phyloP scores from a whole-genome alignment of 1,140 invertebrate species.

The Sesamia nonagrioides region DNA sequence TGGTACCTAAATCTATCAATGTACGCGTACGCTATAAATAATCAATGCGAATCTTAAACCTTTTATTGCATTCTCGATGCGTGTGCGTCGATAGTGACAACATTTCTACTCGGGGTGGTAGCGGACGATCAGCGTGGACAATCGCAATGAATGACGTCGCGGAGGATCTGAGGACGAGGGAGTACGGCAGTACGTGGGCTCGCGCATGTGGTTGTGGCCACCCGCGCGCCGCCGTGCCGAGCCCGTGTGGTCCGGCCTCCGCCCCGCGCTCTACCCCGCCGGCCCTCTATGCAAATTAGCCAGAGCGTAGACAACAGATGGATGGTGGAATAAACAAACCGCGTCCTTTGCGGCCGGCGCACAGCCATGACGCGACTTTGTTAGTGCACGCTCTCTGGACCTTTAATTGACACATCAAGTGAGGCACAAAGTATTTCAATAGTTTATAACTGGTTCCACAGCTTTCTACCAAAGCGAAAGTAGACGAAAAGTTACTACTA shows the following conservation, averaged over 20 bases:
- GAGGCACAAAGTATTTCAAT: background rate
- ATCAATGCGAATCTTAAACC: constrained; percentile 63
- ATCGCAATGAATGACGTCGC: constrained; percentile 84
- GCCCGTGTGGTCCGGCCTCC: constrained; percentile 80
- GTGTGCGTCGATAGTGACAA: constrained; percentile 82
- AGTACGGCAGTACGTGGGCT: constrained; percentile 68
- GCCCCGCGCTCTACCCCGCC: constrained; percentile 54
- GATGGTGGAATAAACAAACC: constrained; percentile 86
- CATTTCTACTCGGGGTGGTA: constrained; percentile 82
- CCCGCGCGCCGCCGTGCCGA: constrained; percentile 74
- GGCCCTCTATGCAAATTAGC: constrained; percentile 86
- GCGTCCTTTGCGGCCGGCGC: constrained; percentile 74
- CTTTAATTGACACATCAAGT: constrained; percentile 38
- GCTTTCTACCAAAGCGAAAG: constrained; percentile 24
- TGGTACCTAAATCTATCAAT: constrained; percentile 61
- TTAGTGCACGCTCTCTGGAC: constrained; percentile 36
- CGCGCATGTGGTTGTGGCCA: constrained; percentile 84
- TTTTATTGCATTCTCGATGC: constrained; percentile 76
- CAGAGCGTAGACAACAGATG: constrained; percentile 85
- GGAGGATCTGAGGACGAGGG: constrained; percentile 63
- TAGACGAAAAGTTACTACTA: background rate
- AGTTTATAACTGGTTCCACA: background rate
- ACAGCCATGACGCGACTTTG: constrained; percentile 54
- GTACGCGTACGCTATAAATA: constrained; percentile 58
- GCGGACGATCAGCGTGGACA: constrained; percentile 77